These are phyloP conservation scores for Rhineura floridana DNA, from an alignment of 2,113 vertebrate species.

Conservation along the genomic window DNA sequence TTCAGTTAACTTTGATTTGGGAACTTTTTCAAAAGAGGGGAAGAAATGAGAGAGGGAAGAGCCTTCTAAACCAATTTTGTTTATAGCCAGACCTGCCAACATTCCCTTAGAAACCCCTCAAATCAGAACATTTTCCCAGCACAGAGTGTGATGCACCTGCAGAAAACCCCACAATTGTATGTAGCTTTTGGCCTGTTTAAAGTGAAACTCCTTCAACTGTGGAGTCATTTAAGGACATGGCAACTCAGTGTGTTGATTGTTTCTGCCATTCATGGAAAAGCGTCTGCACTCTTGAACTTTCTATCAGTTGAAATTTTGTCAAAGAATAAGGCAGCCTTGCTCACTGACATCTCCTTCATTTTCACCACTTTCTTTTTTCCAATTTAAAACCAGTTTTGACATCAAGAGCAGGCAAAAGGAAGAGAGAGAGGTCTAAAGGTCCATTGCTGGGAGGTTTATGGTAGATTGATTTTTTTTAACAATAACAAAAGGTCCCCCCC, in stretches of 20 bases:
- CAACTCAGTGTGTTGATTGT: slow-evolving; percentile 24
- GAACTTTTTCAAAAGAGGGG: slow-evolving; percentile 4
- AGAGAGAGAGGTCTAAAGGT: not conserved
- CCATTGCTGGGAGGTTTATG: not conserved
- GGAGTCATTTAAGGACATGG: slow-evolving; percentile 55
- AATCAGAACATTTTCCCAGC: slow-evolving; percentile 61
- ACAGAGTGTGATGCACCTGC: slow-evolving; percentile 64
- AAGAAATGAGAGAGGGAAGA: not conserved
- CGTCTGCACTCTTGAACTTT: slow-evolving; percentile 13
- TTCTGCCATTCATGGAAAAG: slow-evolving; percentile 29
- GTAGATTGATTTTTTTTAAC: not conserved
- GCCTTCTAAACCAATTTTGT: slow-evolving; percentile 65
- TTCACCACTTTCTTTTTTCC: not conserved
- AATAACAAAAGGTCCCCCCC: too few species aligned
- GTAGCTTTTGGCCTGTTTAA: slow-evolving; percentile 21
- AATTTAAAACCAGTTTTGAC: not conserved
- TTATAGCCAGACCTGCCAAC: slow-evolving; percentile 65
- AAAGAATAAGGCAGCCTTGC: not conserved
- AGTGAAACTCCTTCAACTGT: not conserved
- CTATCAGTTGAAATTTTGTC: slow-evolving; percentile 38
- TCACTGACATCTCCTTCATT: not conserved
- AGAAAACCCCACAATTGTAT: slow-evolving; percentile 25
- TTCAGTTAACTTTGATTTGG: slow-evolving; percentile 42
- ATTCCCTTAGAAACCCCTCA: slow-evolving; percentile 61
- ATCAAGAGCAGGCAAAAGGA: not conserved